A percentile compares a stretch with the other conserved stretches of the same genome.
These are phyloP conservation scores for Tupiocoris notatus DNA, from an alignment of 2,888 invertebrate genomes.

Conservation along the genomic window DNA sequence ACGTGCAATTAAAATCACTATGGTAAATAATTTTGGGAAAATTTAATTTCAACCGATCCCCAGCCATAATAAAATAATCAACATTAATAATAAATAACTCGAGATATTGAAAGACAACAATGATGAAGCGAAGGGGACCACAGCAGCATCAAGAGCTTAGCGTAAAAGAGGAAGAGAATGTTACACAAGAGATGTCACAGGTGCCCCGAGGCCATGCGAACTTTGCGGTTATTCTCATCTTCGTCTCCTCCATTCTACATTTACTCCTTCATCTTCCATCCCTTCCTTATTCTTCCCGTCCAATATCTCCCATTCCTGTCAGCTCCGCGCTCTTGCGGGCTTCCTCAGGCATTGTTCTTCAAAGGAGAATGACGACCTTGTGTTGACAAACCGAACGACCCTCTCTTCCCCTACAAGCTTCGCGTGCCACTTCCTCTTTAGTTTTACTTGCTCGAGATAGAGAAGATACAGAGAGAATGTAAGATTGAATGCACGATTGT, in stretches of 20 bases:
- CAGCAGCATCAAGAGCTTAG: no score
- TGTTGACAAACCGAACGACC: not conserved
- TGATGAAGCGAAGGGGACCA: no score
- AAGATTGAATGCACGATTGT: not conserved
- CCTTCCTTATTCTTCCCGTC: not conserved
- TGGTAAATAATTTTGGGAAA: no score
- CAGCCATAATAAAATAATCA: no score
- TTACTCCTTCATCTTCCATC: not conserved
- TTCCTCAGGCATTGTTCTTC: not conserved
- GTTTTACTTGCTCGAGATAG: not conserved
- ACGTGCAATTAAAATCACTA: no score
- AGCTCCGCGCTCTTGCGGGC: not conserved
- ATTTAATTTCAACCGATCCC: no score
- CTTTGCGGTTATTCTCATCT: constrained; percentile 18
- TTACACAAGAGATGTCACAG: constrained; percentile 18
- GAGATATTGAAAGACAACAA: no score
- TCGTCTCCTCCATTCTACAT: not conserved
- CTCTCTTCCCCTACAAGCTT: not conserved
- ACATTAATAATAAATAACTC: no score
- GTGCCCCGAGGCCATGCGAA: constrained; percentile 39
- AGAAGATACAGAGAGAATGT: not conserved
- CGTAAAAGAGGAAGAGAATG: not conserved
- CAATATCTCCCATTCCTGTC: constrained; percentile 1
- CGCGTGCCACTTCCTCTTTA: not conserved
- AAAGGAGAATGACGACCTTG: not conserved